Base-by-base conservation (phyloP, 2,888 invertebrate species). In the Spodoptera picta region DNA sequence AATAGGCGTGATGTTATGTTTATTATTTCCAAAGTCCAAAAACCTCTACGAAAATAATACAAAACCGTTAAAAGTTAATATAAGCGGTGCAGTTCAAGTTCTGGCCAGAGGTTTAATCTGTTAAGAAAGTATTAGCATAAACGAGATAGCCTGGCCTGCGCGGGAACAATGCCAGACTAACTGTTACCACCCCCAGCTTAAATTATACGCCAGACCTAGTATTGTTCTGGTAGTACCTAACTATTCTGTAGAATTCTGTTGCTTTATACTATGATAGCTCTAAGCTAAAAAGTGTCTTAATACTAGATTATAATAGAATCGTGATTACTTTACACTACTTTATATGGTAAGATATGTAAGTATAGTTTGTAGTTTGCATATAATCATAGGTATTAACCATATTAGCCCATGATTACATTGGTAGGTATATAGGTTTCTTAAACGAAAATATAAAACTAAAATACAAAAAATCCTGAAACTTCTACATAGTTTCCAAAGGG, bases 111-210 rank as follows among this genome's bases (percentile, higher is more conserved):
- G 60, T 45, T 73, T 60, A 73, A 76, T 77, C 79, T 64, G 64
- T 69, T 75, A 72, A 66, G 64, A 52, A 71, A 75, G 70, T 68
- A 80, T 80, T 80, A 74, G 72, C 79, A 74, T 73, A 70, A 60
- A 60, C 64, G 62, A 62, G 62, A 58, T 62, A 63, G 58, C 60
- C 48, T 56, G 57, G 61, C 54, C 51, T 41, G 58, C 36, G 60
- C 54, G 45, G 44, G 63, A 74, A 74, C 75, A 73, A 75, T 70
- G 67, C 60, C 57, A 42, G 43, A 48, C 43, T 73, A 65, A 74
- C 65, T 60, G 69, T 69, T 60, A 19, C 73, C 56, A 64, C 64
- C 69, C 62, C 73, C 36, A 50, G 60, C 48, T 59, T 67, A 67
- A 72, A 72, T 67, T 71, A 71, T 72, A 55, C 50, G 59, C 60